Percentiles rank a stretch among this genome's conserved stretches.
Conservation (phyloP, 1,140 invertebrate genomes). For the Pseudomyrmex dendroicus region DNA sequence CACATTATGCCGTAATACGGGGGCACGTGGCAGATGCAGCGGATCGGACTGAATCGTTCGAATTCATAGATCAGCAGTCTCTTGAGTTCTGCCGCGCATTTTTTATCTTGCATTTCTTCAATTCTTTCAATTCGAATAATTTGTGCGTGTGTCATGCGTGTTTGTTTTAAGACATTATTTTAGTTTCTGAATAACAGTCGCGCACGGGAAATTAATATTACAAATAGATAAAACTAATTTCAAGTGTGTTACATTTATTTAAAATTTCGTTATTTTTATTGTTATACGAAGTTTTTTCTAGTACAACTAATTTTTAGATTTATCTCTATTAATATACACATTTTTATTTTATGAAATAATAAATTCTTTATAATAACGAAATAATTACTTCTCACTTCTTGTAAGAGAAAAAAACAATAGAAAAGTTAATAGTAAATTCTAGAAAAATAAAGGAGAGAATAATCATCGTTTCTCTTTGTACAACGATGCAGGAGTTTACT, state of each 20-base stretch:
- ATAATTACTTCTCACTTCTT: neutral
- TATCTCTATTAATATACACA: neutral
- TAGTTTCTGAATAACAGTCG: too few species aligned
- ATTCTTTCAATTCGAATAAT: constrained; percentile 11
- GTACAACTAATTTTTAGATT: neutral
- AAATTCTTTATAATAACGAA: neutral
- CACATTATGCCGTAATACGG: constrained; percentile 83
- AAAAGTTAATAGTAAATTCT: constrained; percentile 26
- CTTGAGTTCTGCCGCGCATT: constrained; percentile 4
- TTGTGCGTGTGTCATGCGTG: neutral
- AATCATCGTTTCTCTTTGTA: constrained; percentile 38
- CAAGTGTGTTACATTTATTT: neutral
- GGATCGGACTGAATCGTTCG: constrained; percentile 70
- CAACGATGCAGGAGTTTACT: constrained; percentile 58
- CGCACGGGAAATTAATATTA: neutral
- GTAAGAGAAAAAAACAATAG: constrained; percentile 3
- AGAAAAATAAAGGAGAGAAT: neutral
- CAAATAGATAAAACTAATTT: neutral
- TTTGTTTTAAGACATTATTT: too few species aligned
- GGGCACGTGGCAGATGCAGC: constrained; percentile 83
- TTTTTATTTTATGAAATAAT: too few species aligned
- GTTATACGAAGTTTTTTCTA: neutral
- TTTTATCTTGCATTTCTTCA: constrained; percentile 21
- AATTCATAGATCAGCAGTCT: constrained; percentile 61
- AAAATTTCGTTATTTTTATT: neutral